phyloP scores from a whole-genome alignment of 2,797 vertebrate species.

The Silurus lanzhouensis region DNA sequence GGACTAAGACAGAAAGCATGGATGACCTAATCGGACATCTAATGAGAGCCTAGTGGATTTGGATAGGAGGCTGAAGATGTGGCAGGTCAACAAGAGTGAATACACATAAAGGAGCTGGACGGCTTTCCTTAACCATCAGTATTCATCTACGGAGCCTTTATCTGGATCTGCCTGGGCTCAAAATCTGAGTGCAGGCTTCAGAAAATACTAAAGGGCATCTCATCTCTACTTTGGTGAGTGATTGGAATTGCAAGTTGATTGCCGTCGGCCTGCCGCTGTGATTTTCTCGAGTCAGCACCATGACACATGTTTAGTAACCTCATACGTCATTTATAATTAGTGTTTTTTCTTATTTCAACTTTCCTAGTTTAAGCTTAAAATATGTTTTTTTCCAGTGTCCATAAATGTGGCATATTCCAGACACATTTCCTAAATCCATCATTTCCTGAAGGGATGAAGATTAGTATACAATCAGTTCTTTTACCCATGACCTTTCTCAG shows the following conservation, averaged over 20 bases:
- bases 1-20: constrained; percentile 54
- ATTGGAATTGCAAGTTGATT: constrained; percentile 25
- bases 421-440: not conserved
- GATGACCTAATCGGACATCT: constrained; percentile 54
- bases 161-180: constrained; percentile 58
- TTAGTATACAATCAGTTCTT: not conserved
- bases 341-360: not conserved
- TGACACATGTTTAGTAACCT: constrained; percentile 6
- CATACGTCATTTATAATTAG: not conserved
- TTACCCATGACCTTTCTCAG: constrained; percentile 8
- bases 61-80: constrained; percentile 74
- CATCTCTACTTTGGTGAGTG: constrained; percentile 58
- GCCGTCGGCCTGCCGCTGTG: constrained; percentile 2
- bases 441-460: not conserved
- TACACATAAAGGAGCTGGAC: constrained; percentile 70
- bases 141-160: constrained; percentile 66
- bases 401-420: not conserved
- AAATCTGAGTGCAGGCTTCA: constrained; percentile 58
- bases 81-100: constrained; percentile 67
- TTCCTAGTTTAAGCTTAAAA: not conserved
- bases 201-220: constrained; percentile 63
- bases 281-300: not conserved
- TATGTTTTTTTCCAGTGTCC: not conserved
- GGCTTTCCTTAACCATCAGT: constrained; percentile 67
- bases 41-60: constrained; percentile 64